These are phyloP conservation scores for Threskiornis aethiopicus DNA, from an alignment of 2,797 vertebrate species.

Conservation along the genomic window DNA sequence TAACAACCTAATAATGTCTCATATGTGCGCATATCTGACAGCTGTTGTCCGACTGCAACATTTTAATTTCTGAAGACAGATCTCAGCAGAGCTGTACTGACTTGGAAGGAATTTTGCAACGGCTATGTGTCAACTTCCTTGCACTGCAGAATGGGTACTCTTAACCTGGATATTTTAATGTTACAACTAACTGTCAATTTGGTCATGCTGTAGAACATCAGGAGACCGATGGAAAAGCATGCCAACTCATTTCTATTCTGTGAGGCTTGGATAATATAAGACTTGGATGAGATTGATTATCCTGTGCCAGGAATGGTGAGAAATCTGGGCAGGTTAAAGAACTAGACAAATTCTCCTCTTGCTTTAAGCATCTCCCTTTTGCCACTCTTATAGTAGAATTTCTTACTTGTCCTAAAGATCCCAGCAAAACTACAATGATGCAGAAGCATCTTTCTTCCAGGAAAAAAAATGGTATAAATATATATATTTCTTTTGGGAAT, in stretches of 20 bases:
- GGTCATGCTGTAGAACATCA: neutral
- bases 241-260: neutral
- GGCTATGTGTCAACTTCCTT: neutral
- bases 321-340: neutral
- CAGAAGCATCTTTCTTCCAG: neutral
- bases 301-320: neutral
- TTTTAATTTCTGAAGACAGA: neutral
- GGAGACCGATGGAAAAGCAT: neutral
- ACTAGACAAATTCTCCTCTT: neutral
- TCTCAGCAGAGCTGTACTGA: neutral
- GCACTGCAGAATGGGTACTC: neutral
- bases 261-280: neutral
- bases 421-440: neutral
- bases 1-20: neutral
- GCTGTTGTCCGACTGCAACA: neutral
- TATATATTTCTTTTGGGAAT: neutral
- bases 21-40: neutral
- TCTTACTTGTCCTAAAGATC: neutral
- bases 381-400: neutral
- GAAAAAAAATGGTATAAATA: neutral
- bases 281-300: neutral
- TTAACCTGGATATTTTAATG: neutral
- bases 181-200: neutral
- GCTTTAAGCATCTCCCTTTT: neutral
- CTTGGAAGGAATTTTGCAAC: neutral